These are phyloP conservation scores for Drosophila niveifrons DNA, from an alignment of 2,888 invertebrate genomes.

Conservation along the genomic window DNA sequence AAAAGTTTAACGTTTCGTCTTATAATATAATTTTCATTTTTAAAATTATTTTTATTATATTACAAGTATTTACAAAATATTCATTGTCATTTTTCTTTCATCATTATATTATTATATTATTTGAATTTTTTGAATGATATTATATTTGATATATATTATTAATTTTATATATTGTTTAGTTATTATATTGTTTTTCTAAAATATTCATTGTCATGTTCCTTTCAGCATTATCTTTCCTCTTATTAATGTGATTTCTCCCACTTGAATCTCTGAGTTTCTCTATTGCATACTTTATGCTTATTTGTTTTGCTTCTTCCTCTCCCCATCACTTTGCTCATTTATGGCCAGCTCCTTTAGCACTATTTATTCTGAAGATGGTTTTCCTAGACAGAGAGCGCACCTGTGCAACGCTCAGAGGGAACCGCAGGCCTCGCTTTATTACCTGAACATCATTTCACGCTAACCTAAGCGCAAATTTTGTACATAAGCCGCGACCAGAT, in stretches of 20 bases:
- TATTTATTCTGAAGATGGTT: constrained; percentile 16
- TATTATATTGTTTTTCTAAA: not conserved
- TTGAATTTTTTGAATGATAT: too few species aligned
- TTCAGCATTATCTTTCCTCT: too few species aligned
- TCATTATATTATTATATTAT: not conserved
- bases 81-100: too few species aligned
- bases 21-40: too few species aligned
- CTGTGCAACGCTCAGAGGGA: constrained; percentile 19
- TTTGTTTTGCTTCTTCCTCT: not conserved
- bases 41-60: not conserved
- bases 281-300: not conserved
- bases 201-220: not conserved
- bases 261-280: not conserved
- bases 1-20: too few species aligned
- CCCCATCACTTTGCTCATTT: constrained; percentile 6
- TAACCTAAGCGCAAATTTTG: constrained; percentile 76
- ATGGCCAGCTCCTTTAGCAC: constrained; percentile 5
- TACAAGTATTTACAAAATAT: not conserved
- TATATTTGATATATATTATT: not conserved
- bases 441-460: constrained; percentile 78
- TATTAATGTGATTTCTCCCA: not conserved
- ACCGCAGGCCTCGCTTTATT: constrained; percentile 61
- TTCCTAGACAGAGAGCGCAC: constrained; percentile 44
- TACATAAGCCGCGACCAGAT: constrained; percentile 72
- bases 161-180: not conserved